Conservation (phyloP, 1,140 invertebrate species). For the Pachypsylla venusta region DNA sequence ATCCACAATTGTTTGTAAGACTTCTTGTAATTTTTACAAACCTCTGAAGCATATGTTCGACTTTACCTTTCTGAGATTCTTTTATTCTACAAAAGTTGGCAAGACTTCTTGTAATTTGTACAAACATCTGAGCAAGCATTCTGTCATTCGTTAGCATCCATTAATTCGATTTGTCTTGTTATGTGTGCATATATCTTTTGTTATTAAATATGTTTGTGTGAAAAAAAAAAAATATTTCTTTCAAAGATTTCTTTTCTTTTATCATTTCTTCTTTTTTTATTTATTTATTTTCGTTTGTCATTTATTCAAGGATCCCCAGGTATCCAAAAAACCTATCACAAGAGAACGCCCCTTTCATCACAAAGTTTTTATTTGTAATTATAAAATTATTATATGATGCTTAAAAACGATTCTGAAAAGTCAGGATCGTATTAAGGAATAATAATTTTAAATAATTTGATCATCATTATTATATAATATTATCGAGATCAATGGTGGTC, state of each 20-base stretch:
- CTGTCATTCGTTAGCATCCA: background rate
- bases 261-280: background rate
- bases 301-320: slow-evolving; percentile 2
- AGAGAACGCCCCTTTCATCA: slow-evolving; percentile 7
- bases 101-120: too few species aligned
- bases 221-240: slow-evolving; percentile 7
- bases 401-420: background rate
- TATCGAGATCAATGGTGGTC: too few species aligned
- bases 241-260: background rate
- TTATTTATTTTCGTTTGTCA: slow-evolving; percentile 10
- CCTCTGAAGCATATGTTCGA: too few species aligned
- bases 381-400: slow-evolving; percentile 5
- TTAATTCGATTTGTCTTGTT: slow-evolving; percentile 3
- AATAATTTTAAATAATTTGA: too few species aligned
- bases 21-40: too few species aligned
- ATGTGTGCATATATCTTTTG: slow-evolving; percentile 8
- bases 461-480: too few species aligned
- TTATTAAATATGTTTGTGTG: slow-evolving; percentile 5
- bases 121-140: background rate
- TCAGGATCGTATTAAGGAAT: background rate
- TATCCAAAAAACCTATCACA: slow-evolving; percentile 6
- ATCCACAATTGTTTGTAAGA: too few species aligned
- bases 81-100: too few species aligned
- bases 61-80: too few species aligned
- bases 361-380: slow-evolving; percentile 10